Conservation (phyloP, 2,113 vertebrate genomes). For the Odocoileus virginianus region DNA sequence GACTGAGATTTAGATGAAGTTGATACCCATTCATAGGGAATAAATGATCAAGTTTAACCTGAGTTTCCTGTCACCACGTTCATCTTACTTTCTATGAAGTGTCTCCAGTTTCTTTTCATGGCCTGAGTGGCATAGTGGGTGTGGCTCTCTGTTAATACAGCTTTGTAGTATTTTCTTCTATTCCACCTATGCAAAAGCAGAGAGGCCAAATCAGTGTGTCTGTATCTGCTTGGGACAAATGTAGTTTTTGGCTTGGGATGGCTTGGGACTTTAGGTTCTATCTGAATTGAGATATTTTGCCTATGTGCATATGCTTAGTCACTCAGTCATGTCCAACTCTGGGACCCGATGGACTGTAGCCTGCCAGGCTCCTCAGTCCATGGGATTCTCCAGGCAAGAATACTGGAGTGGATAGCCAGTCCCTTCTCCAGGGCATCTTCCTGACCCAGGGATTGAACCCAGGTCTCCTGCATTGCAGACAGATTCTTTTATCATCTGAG, state of each 20-base stretch:
- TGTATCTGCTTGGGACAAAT: background rate
- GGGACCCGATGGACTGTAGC: background rate
- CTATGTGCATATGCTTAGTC: background rate
- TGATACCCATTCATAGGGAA: background rate
- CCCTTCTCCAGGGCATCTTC: background rate
- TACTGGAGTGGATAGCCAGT: background rate
- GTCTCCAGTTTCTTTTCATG: background rate
- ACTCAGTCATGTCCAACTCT: background rate
- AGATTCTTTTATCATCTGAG: background rate
- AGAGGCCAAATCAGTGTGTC: background rate
- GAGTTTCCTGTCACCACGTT: background rate
- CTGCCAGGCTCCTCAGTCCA: background rate
- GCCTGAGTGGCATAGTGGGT: background rate
- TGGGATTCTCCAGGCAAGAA: background rate
- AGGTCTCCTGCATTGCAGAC: background rate
- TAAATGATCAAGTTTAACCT: background rate
- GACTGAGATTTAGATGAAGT: background rate
- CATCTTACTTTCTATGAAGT: background rate
- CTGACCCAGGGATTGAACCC: background rate
- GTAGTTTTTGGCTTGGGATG: background rate
- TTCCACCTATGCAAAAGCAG: background rate
- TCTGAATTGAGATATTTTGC: background rate
- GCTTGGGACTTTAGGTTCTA: background rate
- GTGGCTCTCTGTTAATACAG: background rate
- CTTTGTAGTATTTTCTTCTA: background rate